These are phyloP conservation scores for Drosophila equinoxialis DNA, from an alignment of 1,140 invertebrate genomes.

Conservation along the genomic window DNA sequence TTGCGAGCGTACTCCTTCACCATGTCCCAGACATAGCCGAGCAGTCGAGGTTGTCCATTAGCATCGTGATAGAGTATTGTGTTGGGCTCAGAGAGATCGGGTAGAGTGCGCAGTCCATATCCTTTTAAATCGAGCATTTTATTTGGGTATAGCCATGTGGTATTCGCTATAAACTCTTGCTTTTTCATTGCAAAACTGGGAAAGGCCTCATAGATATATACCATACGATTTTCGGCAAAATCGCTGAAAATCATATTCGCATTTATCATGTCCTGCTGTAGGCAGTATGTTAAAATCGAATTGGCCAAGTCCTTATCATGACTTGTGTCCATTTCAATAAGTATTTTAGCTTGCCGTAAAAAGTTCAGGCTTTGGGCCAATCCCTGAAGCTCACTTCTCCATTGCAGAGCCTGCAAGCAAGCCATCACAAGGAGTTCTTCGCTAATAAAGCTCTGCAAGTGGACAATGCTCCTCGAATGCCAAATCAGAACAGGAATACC, in stretches of 20 bases:
- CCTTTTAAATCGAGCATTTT: conserved; percentile 42
- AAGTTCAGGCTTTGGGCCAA: not conserved
- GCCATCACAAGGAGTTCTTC: not conserved
- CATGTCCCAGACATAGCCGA: conserved; percentile 63
- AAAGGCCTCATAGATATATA: not conserved
- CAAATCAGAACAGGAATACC: not conserved
- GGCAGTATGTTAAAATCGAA: not conserved
- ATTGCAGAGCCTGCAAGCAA: not conserved
- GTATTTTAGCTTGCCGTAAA: not conserved
- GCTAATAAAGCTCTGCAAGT: not conserved
- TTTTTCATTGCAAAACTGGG: not conserved
- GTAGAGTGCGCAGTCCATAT: conserved; percentile 39
- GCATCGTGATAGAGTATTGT: conserved; percentile 50
- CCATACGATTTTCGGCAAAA: not conserved
- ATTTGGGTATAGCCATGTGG: conserved; percentile 37
- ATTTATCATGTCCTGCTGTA: not conserved
- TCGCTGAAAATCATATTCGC: not conserved
- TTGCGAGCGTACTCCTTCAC: conserved; percentile 34
- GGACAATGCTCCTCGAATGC: not conserved
- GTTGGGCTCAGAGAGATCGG: conserved; percentile 63
- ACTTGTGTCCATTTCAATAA: not conserved
- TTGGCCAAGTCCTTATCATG: not conserved
- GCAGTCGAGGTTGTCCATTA: conserved; percentile 23
- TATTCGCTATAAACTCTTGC: not conserved
- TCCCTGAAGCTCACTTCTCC: not conserved